These are phyloP conservation scores for Rhyacophila brunnea DNA, from an alignment of 1,140 invertebrate genomes.

Conservation along the genomic window DNA sequence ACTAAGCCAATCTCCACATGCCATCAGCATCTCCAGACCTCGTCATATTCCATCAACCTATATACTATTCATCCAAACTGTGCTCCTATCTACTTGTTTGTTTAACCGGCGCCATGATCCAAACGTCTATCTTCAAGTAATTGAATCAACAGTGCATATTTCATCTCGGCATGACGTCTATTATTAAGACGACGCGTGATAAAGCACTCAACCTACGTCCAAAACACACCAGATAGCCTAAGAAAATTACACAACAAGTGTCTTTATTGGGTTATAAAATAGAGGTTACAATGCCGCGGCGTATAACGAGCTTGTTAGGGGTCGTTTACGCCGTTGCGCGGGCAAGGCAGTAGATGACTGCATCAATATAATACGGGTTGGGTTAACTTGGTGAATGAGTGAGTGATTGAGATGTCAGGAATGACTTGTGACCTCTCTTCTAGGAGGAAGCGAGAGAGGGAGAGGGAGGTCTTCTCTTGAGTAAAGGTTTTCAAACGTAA, in stretches of 20 bases:
- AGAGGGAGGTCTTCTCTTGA: background rate
- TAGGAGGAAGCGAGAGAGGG: background rate
- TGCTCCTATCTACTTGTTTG: background rate
- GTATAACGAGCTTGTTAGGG: background rate
- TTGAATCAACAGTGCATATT: slow-evolving; percentile 37
- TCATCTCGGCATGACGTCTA: slow-evolving; percentile 34
- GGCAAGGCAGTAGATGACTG: slow-evolving; percentile 25
- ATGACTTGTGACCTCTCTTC: slow-evolving; percentile 31
- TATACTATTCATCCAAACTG: too few relatives aligned
- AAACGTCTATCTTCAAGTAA: slow-evolving; percentile 32
- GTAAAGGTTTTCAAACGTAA: slow-evolving; percentile 21
- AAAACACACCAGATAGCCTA: slow-evolving; percentile 1
- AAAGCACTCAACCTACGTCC: slow-evolving; percentile 16
- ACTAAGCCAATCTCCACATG: too few relatives aligned
- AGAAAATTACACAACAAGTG: background rate
- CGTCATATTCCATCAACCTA: too few relatives aligned
- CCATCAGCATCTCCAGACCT: too few relatives aligned
- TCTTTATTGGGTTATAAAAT: background rate
- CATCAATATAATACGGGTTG: slow-evolving; percentile 37
- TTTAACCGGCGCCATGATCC: slow-evolving; percentile 16
- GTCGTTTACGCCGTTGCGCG: slow-evolving; percentile 17
- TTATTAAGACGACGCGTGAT: slow-evolving; percentile 35
- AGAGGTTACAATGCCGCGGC: background rate
- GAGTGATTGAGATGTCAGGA: slow-evolving; percentile 36
- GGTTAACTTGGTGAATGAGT: slow-evolving; percentile 36